Percentiles rank a stretch among this genome's conserved stretches.
Evolutionary conservation across 1,140 invertebrate species (phyloP).

Genomic region (Lepeophtheirus salmonis): DNA sequence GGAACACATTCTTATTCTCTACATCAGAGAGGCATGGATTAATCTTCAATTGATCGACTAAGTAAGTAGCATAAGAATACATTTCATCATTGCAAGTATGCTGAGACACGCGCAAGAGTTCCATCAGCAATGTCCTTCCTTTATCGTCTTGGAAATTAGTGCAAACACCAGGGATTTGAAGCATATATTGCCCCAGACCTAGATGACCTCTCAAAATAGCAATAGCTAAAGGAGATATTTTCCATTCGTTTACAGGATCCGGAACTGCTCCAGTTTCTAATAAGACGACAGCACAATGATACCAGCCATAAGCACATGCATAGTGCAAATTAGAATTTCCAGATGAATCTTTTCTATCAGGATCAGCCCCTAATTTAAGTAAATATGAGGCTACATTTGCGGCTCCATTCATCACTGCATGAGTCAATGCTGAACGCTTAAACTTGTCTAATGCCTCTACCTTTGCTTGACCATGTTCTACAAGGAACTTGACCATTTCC

Average conservation of each 20-base stretch:
- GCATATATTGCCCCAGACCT: slow-evolving; percentile 32
- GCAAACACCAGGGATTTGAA: slow-evolving; percentile 30
- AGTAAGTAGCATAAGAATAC: slow-evolving; percentile 22
- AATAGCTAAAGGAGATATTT: slow-evolving; percentile 31
- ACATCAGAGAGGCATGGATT: slow-evolving; percentile 28
- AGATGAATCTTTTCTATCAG: slow-evolving; percentile 30
- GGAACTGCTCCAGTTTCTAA: slow-evolving; percentile 31
- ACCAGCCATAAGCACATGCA: slow-evolving; percentile 37
- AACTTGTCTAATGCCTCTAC: slow-evolving; percentile 28
- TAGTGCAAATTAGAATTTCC: slow-evolving; percentile 36
- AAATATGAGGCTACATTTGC: slow-evolving; percentile 32
- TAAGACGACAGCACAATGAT: slow-evolving; percentile 32
- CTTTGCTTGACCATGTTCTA: slow-evolving; percentile 21
- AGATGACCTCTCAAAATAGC: slow-evolving; percentile 35
- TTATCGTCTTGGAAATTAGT: slow-evolving; percentile 31
- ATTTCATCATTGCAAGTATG: not conserved
- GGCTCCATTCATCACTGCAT: slow-evolving; percentile 36
- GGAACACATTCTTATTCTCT: slow-evolving; percentile 31
- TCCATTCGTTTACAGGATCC: slow-evolving; percentile 32
- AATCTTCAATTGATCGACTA: slow-evolving; percentile 29
- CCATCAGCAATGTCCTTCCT: slow-evolving; percentile 11
- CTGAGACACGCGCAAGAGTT: not conserved
- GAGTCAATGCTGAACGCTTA: slow-evolving; percentile 32
- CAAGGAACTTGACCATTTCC: slow-evolving; percentile 21
- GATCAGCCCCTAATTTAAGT: slow-evolving; percentile 31